Conservation (phyloP, 1,140 invertebrate genomes). For the Pseudomyrmex sp. region DNA sequence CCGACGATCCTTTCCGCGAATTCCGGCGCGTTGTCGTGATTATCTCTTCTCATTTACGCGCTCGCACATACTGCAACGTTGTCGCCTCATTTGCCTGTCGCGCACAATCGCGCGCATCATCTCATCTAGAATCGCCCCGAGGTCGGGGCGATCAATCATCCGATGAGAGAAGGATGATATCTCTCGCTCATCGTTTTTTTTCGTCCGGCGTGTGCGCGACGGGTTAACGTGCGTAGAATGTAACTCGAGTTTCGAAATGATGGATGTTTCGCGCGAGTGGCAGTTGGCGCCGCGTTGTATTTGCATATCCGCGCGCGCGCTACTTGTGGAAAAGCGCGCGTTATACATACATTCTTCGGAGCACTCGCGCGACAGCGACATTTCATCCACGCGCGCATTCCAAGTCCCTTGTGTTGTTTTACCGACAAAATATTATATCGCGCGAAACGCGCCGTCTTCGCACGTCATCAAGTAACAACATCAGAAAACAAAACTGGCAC, state of each 20-base stretch:
- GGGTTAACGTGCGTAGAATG: slow-evolving; percentile 14
- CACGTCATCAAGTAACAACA: no score
- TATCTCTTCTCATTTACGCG: slow-evolving; percentile 2
- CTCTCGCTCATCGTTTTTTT: not conserved
- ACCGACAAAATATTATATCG: no score
- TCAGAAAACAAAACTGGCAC: no score
- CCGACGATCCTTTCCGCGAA: no score
- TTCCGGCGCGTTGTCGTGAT: no score
- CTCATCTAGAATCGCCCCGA: not conserved
- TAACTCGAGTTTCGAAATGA: slow-evolving; percentile 32
- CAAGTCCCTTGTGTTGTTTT: no score
- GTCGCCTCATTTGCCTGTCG: slow-evolving; percentile 12
- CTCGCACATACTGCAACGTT: not conserved
- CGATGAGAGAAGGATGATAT: slow-evolving; percentile 34
- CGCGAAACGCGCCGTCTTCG: no score
- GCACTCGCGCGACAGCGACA: not conserved
- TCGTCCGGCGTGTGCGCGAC: slow-evolving; percentile 6
- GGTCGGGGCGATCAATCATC: slow-evolving; percentile 51
- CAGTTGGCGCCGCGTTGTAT: not conserved
- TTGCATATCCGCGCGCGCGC: not conserved
- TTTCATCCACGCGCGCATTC: not conserved
- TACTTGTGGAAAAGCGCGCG: slow-evolving; percentile 6
- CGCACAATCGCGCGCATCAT: slow-evolving; percentile 10
- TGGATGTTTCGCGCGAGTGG: slow-evolving; percentile 17
- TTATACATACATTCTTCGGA: not conserved